Base-by-base conservation (phyloP, 2,888 invertebrate genomes). In the Lycaena phlaeas region DNA sequence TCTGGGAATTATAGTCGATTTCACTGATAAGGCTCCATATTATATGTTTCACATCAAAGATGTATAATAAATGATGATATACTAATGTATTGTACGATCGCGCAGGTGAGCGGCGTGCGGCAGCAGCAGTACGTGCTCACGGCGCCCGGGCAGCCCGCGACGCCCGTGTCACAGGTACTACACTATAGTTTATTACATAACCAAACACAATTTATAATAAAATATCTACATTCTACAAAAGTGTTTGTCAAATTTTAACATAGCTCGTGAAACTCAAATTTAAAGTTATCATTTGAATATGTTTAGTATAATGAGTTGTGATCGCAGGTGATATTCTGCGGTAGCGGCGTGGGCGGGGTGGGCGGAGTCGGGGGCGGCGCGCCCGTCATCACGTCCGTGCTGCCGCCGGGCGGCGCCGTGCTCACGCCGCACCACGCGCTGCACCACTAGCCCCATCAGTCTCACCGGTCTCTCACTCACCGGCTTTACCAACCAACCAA, bases 301-400 rank as follows among this genome's bases (percentile, higher is more conserved):
- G n/a, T n/a, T n/a, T n/a, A n/a, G n/a, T 22, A 17, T 12, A 28
- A n/a, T 15, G 14, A 10, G 28, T 26, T 38, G 10, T 27, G 6
- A 10, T 43, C 44, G 0, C 59, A 81, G 79, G 82, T 84, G 40
- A 82, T 84, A 64, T 84, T 84, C 66, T 79, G 79, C 56, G 81
- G 77, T 18, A 68, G 73, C 3, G 51, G 70, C 7, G 77, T 72
- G 1, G 60, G 64, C 1, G 50, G 53, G 0, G 74, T 68, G 4
- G 48, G 59, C n/a, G 51, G 55, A 0, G 64, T 61, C 2, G 54
- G 59, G 4, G 53, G 62, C 0, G 64, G 58, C 0, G 59, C 76
- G 3, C 79, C 78, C 7, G 79, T 79, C 37, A 59, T 79, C 51
- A 70, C 81, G 0, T 74, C 75, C 0, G 75, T 81, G n/a, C 51